Evolutionary conservation across 1,140 invertebrate species (phyloP).

Genomic region (Notospermus geniculatus): DNA sequence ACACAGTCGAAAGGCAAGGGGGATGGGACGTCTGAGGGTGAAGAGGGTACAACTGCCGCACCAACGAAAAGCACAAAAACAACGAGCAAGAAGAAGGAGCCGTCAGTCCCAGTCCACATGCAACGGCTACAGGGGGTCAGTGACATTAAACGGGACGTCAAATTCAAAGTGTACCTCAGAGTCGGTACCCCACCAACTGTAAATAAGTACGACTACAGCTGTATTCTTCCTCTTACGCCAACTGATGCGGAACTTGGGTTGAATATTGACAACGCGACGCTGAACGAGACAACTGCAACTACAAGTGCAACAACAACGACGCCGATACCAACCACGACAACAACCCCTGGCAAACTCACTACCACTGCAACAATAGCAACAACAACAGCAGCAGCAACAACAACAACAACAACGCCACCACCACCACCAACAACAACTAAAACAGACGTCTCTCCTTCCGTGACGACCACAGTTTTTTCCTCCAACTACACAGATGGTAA

Average conservation of each 20-base stretch:
- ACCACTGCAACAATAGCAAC: too few species aligned
- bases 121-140: background rate
- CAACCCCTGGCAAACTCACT: too few species aligned
- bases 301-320: conserved; percentile 6
- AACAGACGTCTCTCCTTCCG: too few species aligned
- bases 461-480: too few species aligned
- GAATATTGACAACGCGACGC: conserved; percentile 2
- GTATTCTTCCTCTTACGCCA: conserved; percentile 21
- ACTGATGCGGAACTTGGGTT: conserved; percentile 13
- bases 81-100: too few species aligned
- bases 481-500: too few species aligned
- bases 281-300: conserved; percentile 12
- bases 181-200: conserved; percentile 15
- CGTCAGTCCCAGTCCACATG: background rate
- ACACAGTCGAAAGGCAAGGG: too few species aligned
- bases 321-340: background rate
- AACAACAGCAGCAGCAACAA: conserved; percentile 17
- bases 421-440: too few species aligned
- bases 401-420: conserved; percentile 1
- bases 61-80: too few species aligned
- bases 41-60: too few species aligned
- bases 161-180: background rate
- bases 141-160: background rate
- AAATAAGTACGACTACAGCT: conserved; percentile 27
- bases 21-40: too few species aligned